A percentile compares a stretch with the other conserved stretches of the same genome.
phyloP scores from a whole-genome alignment of 2,888 invertebrate genomes.

The Congeria kusceri region DNA sequence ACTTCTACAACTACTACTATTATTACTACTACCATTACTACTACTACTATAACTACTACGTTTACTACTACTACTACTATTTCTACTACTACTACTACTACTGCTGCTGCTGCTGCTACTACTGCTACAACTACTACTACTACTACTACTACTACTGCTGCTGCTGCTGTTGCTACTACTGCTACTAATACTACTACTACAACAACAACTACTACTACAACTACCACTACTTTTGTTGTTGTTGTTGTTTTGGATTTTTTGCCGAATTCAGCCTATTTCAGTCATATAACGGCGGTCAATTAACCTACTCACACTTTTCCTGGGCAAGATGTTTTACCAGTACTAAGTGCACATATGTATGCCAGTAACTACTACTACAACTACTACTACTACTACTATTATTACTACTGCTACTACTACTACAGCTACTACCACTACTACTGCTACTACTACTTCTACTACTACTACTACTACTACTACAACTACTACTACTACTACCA shows the following conservation, averaged over 20 bases:
- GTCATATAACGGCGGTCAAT: too few relatives aligned
- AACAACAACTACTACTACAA: neutral
- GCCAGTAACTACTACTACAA: neutral
- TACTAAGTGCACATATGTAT: too few relatives aligned
- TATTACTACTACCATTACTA: constrained; percentile 2
- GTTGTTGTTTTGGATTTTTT: too few relatives aligned
- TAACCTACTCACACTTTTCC: too few relatives aligned
- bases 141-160: neutral
- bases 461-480: constrained; percentile 2
- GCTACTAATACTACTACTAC: constrained; percentile 4
- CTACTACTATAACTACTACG: neutral
- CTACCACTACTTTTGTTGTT: neutral
- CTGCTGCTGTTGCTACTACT: constrained; percentile 1
- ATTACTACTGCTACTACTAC: neutral
- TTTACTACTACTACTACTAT: neutral
- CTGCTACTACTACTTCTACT: constrained; percentile 5
- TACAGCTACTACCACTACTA: neutral
- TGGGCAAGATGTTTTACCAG: too few relatives aligned
- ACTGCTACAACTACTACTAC: constrained; percentile 4
- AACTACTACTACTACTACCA: neutral
- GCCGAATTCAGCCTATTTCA: too few relatives aligned
- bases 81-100: neutral
- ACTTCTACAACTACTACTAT: neutral
- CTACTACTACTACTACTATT: neutral
- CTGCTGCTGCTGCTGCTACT: neutral